Conservation (phyloP, 2,113 vertebrate genomes). For the Pomatostomus ruficeps region DNA sequence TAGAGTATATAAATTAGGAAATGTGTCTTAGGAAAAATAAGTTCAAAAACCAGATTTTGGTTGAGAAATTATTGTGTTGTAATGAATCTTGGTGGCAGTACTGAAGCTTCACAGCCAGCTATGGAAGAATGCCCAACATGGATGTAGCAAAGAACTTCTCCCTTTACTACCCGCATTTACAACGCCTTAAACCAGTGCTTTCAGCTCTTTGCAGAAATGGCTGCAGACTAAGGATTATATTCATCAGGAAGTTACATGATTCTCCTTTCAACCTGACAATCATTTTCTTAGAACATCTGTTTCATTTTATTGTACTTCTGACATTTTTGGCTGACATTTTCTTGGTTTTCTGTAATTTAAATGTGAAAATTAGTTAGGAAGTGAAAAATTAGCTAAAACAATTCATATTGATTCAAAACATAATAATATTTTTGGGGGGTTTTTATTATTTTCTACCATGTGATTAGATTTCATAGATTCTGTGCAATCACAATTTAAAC, state of each 20-base stretch:
- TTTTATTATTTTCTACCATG: neutral
- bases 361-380: neutral
- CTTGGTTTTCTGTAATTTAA: neutral
- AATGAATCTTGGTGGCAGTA: neutral
- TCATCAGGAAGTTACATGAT: neutral
- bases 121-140: neutral
- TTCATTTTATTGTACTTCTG: neutral
- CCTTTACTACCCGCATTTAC: neutral
- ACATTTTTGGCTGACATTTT: constrained; percentile 7
- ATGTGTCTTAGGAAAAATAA: neutral
- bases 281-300: neutral
- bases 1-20: neutral
- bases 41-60: neutral
- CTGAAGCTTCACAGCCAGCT: neutral
- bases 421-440: fast-evolving
- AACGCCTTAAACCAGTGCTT: neutral
- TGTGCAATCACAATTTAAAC: neutral
- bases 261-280: neutral
- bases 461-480: neutral
- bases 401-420: neutral
- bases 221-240: neutral
- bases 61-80: neutral
- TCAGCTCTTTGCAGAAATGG: neutral
- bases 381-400: neutral
- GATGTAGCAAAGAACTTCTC: neutral